A percentile compares a stretch with the other conserved stretches of the same genome.
Conservation (phyloP, 2,797 vertebrate species). For the Phylloscopus collybita region DNA sequence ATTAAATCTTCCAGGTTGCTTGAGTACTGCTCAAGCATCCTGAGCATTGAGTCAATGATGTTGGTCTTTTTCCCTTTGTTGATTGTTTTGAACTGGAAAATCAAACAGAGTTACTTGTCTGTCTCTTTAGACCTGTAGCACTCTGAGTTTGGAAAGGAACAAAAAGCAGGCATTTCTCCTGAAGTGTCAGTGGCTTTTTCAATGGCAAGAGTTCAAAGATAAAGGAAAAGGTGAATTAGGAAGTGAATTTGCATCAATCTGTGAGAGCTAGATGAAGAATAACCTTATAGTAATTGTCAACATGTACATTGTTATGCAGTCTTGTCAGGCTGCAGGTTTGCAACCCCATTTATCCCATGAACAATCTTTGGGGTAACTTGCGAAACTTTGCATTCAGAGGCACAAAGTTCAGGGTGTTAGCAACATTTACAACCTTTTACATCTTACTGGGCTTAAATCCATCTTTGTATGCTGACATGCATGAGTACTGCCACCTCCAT, state of each 20-base stretch:
- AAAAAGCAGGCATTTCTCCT: neutral
- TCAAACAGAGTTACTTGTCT: neutral
- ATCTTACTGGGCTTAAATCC: neutral
- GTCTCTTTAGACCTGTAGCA: neutral
- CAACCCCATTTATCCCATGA: neutral
- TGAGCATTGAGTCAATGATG: conserved; percentile 92
- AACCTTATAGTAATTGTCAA: neutral
- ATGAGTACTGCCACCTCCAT: neutral
- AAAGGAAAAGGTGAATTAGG: neutral
- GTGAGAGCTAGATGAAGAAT: neutral
- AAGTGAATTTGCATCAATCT: neutral
- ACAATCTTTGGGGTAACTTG: neutral
- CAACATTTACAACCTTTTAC: neutral
- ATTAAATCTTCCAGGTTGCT: conserved; percentile 93
- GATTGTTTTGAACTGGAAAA: conserved; percentile 89
- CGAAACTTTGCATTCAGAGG: neutral
- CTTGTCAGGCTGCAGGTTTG: neutral
- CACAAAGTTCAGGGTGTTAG: neutral
- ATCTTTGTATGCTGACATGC: neutral
- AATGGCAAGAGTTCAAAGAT: neutral
- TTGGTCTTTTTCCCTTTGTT: conserved; percentile 92
- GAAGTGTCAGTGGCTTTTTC: neutral
- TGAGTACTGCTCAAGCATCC: conserved; percentile 93
- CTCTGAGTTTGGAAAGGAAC: neutral
- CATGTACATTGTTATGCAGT: rapidly evolving